Evolutionary conservation across 2,888 invertebrate genomes (phyloP), one percentile per base, ranked within the genome.

Genomic region (Julus scandinavius): DNA sequence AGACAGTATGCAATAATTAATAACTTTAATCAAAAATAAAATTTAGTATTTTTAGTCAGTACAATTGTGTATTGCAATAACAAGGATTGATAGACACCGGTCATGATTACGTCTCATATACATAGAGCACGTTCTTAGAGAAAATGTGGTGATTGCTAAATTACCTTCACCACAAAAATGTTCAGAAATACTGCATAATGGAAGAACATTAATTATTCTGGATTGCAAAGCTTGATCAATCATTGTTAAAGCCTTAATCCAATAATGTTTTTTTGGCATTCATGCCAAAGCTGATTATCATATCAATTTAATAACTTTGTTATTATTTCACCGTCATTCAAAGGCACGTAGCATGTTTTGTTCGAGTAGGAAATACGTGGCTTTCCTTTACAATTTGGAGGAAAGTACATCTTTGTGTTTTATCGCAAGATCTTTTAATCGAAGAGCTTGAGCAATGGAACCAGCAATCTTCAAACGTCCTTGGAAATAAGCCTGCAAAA

Each of bases 401-500:
- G 72, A 13, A 58, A 88, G 45, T 58, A 54, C n/a, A 86, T 88
- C 85, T 45, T 88, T 88, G 49, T 88, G 88, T 41, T 88, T 88
- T 29, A 86, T 41, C 4, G 88, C 88, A 45, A 88, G 86, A 72
- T 88, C 88, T 50, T 88, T 88, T 17, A 88, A 54, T 87, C 84
- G 11, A 7, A 88, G 49, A 20, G 88, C 88, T 54, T 88, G 72
- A 49, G 88, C 88, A 17, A 99, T 97, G 92, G 99, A 99, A 54
- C 99, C 99, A 92, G 98, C 96, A 89, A 99, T 96, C 93, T 98
- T 91, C 90, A 94, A 91, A 93, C 99, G 99, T 20, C 99, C 99
- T 93, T 98, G 93, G 92, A 93, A 93, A 91, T 93, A 93, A 15
- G 93, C 93, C 93, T 93, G 91, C 50, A 91, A 90, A 54, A 41